A percentile compares a stretch with the other conserved stretches of the same genome.
Evolutionary conservation across 2,888 invertebrate species (phyloP).

Genomic region (Aphodius granarius): DNA sequence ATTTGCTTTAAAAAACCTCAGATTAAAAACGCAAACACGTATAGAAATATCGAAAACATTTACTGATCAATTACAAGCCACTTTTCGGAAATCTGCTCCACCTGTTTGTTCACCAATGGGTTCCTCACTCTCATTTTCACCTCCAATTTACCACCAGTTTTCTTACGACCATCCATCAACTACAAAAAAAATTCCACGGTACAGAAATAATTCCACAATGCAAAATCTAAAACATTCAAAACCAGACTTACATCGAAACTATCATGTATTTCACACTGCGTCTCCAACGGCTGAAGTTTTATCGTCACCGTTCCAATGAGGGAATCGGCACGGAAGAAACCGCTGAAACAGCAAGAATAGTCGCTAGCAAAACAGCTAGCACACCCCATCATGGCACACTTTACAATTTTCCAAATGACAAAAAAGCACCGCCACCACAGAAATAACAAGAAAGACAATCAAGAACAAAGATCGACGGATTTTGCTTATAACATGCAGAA

Average conservation of each 20-base stretch:
- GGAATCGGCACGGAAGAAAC: constrained; percentile 88
- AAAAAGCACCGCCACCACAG: constrained; percentile 18
- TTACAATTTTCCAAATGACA: constrained; percentile 10
- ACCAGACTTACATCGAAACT: constrained; percentile 87
- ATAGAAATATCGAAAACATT: not conserved
- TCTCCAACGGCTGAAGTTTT: constrained; percentile 88
- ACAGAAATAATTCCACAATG: constrained; percentile 9
- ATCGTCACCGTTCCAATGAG: constrained; percentile 80
- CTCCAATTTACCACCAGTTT: constrained; percentile 88
- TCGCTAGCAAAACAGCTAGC: constrained; percentile 53
- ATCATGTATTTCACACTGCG: constrained; percentile 86
- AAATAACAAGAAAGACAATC: not conserved
- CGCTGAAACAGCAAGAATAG: constrained; percentile 74
- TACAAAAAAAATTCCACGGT: constrained; percentile 46
- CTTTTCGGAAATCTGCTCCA: constrained; percentile 85
- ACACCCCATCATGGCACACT: constrained; percentile 35
- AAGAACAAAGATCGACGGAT: not conserved
- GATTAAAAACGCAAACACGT: no score
- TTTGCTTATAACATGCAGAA: not conserved
- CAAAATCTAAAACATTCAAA: constrained; percentile 8
- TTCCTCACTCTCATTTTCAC: constrained; percentile 84
- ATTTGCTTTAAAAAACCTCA: not conserved
- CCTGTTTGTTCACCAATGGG: constrained; percentile 85
- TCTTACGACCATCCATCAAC: constrained; percentile 88
- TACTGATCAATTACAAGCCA: constrained; percentile 85